A percentile compares a stretch with the other conserved stretches of the same genome.
These are phyloP conservation scores for Vicugna pacos DNA, from an alignment of 2,113 vertebrate species.

Conservation along the genomic window DNA sequence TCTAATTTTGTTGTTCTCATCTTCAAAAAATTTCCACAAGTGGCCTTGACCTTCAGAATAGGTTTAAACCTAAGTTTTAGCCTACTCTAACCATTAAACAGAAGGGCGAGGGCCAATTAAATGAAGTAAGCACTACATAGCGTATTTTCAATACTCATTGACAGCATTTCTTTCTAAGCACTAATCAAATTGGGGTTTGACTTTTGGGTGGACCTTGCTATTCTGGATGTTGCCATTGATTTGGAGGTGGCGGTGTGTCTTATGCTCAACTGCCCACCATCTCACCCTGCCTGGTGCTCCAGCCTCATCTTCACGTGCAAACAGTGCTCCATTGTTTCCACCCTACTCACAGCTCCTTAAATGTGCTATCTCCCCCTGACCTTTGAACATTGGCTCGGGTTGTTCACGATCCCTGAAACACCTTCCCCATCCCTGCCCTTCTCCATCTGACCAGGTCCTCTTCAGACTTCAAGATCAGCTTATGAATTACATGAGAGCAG, in stretches of 20 bases:
- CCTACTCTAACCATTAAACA: neutral
- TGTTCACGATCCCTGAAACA: neutral
- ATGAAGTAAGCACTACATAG: neutral
- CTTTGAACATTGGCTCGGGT: neutral
- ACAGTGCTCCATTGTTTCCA: neutral
- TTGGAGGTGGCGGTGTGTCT: neutral
- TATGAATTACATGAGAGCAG: neutral
- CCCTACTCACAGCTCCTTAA: neutral
- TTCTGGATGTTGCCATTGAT: neutral
- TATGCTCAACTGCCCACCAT: rapidly evolving
- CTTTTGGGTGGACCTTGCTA: neutral
- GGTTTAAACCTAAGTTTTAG: neutral
- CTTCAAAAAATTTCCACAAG: neutral
- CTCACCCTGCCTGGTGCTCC: neutral
- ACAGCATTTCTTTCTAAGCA: neutral
- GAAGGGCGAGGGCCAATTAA: neutral
- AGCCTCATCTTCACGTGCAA: too few relatives aligned
- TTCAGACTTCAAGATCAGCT: neutral
- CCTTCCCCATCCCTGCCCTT: neutral
- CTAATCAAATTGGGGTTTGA: neutral
- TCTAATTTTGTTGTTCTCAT: neutral
- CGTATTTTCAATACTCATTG: neutral
- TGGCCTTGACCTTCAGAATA: neutral
- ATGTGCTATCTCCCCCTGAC: neutral
- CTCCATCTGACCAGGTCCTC: neutral